A percentile compares a stretch with the other conserved stretches of the same genome.
These are phyloP conservation scores for human (Homo sapiens) DNA, from an alignment of 2,113 vertebrate species.

Conservation along the genomic window DNA sequence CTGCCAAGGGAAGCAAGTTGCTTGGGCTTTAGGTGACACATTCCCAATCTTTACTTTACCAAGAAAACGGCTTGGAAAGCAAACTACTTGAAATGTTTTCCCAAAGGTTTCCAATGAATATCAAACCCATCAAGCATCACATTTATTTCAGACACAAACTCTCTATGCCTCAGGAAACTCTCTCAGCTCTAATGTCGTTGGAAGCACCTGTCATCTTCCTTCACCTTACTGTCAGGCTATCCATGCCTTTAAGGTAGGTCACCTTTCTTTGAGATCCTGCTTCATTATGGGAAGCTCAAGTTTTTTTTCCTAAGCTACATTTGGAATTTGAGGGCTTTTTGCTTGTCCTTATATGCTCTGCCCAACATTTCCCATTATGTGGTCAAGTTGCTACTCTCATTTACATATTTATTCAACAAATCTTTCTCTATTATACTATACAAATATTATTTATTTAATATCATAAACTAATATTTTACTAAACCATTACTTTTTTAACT, in stretches of 20 bases:
- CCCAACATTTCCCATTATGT: neutral
- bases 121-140: slow-evolving; percentile 69
- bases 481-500: neutral
- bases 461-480: neutral
- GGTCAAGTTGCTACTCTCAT: neutral
- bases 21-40: slow-evolving; percentile 64
- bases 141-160: slow-evolving; percentile 65
- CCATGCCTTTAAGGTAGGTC: slow-evolving; percentile 54
- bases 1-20: slow-evolving; percentile 61
- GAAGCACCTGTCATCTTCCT: slow-evolving; percentile 50
- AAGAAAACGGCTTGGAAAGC: slow-evolving; percentile 66
- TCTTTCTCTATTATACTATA: neutral
- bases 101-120: slow-evolving; percentile 67
- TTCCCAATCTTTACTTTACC: slow-evolving; percentile 49
- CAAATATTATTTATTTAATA: neutral
- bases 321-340: neutral
- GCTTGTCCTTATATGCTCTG: neutral
- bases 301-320: neutral
- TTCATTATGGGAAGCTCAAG: neutral
- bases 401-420: neutral
- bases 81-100: slow-evolving; percentile 66
- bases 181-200: slow-evolving; percentile 49
- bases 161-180: slow-evolving; percentile 60
- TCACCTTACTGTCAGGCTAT: slow-evolving; percentile 45
- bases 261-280: slow-evolving; percentile 34